phyloP scores from a whole-genome alignment of 1,140 invertebrate genomes.

The Apis laboriosa region DNA sequence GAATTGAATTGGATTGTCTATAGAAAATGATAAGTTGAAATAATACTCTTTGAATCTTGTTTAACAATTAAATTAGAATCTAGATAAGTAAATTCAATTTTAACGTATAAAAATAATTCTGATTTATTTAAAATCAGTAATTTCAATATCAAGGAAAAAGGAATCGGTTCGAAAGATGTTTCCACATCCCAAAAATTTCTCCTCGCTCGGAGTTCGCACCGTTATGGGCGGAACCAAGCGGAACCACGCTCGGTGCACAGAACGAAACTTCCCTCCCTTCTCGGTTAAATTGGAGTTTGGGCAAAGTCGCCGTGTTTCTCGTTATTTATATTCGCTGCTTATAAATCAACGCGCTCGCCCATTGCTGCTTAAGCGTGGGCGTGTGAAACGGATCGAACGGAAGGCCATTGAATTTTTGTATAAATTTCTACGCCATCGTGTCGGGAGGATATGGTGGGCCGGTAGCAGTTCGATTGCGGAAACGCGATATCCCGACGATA shows the following conservation, averaged over 20 bases:
- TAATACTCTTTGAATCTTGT: no score
- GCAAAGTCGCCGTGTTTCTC: conserved; percentile 63
- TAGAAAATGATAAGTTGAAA: no score
- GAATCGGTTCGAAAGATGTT: not conserved
- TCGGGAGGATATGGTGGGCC: conserved; percentile 20
- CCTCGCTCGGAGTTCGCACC: conserved; percentile 60
- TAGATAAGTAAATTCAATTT: no score
- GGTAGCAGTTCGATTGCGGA: conserved; percentile 19
- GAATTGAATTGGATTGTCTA: no score
- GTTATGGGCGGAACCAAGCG: conserved; percentile 76
- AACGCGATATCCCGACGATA: conserved; percentile 16
- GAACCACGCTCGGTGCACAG: conserved; percentile 75
- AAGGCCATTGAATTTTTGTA: conserved; percentile 56
- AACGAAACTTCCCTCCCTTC: conserved; percentile 65
- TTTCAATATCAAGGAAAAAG: not conserved
- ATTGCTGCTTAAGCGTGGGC: conserved; percentile 38
- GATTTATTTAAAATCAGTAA: no score
- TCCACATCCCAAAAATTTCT: conserved; percentile 6
- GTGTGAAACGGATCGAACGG: conserved; percentile 58
- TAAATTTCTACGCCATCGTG: conserved; percentile 23
- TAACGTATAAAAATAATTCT: not conserved
- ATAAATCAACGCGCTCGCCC: conserved; percentile 57
- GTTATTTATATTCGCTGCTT: conserved; percentile 36
- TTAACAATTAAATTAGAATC: no score
- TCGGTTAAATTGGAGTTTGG: conserved; percentile 73